Evolutionary conservation across 2,888 invertebrate species (phyloP), one percentile per base, ranked within the genome.

Genomic region (Mythimna pallens): DNA sequence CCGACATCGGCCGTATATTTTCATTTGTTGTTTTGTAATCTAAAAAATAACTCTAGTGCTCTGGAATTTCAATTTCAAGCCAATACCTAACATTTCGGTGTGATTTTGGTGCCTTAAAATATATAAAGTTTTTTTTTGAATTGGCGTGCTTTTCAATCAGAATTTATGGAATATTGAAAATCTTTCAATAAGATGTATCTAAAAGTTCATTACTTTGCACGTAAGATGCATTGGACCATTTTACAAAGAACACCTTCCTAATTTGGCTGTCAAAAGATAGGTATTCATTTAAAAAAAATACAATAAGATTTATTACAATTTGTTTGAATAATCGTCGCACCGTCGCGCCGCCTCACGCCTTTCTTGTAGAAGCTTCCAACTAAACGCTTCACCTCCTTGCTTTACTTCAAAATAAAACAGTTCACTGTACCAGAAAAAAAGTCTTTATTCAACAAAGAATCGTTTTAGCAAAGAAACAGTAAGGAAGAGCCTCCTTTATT

Each of bases 401-500:
- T 36, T 50, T 52, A 30, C 5, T 34, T 34, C 25, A 8, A 58
- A 62, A 50, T 25, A 55, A 54, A 65, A 47, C 12, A 67, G 43
- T 62, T 58, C 17, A 17, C 10, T 6, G 20, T 58, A 55, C 50
- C 25, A 52, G 71, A 54, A 68, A 65, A 70, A 55, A 64, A 43
- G 12, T 3, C 25, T 76, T 52, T 14, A 30, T 36, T n/a, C 10
- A 77, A 57, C 36, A 82, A 69, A 64, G 25, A 40, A 50, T 65
- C 47, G 57, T 66, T 83, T 73, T 30, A 43, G 14, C 20, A 65
- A 83, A 55, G n/a, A 65, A 65, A 65, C 9, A 68, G 52, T 69
- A 34, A 34, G 58, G 68, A 70, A 65, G 62, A 70, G 25, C 55
- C 61, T 66, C 61, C 74, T 80, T 63, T 71, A 76, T 77, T 77